phyloP scores from a whole-genome alignment of 2,888 invertebrate species.

The Eledone cirrhosa region DNA sequence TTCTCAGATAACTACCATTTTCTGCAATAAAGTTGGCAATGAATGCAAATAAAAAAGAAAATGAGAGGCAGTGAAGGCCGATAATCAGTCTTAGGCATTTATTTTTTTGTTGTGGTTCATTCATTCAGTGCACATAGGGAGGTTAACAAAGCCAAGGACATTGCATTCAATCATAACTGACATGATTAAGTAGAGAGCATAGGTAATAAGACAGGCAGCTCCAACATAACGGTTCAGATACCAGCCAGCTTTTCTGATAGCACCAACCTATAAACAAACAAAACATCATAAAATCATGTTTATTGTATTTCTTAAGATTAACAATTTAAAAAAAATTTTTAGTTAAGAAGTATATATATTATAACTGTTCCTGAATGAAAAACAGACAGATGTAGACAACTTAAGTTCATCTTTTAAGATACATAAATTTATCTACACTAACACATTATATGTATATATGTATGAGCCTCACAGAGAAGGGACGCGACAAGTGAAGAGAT shows the following conservation, averaged over 20 bases:
- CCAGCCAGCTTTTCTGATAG: conserved; percentile 62
- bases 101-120: not conserved
- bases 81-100: not conserved
- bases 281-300: not conserved
- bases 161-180: conserved; percentile 66
- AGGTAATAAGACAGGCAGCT: conserved; percentile 56
- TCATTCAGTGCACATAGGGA: conserved; percentile 60
- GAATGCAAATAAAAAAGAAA: not conserved
- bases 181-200: conserved; percentile 62
- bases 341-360: too few species aligned
- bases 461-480: too few species aligned
- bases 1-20: not conserved
- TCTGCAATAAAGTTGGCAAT: not conserved
- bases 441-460: too few species aligned
- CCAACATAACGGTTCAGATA: conserved; percentile 58
- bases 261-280: conserved; percentile 47
- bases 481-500: too few species aligned
- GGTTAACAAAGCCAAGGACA: conserved; percentile 66
- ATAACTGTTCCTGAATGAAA: too few species aligned
- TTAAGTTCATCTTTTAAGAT: too few species aligned
- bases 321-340: too few species aligned
- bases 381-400: too few species aligned
- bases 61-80: not conserved
- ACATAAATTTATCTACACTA: too few species aligned
- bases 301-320: not conserved